A percentile compares a stretch with the other conserved stretches of the same genome.
phyloP scores from a whole-genome alignment of 2,888 invertebrate species.

The Diachrysia chrysitis region DNA sequence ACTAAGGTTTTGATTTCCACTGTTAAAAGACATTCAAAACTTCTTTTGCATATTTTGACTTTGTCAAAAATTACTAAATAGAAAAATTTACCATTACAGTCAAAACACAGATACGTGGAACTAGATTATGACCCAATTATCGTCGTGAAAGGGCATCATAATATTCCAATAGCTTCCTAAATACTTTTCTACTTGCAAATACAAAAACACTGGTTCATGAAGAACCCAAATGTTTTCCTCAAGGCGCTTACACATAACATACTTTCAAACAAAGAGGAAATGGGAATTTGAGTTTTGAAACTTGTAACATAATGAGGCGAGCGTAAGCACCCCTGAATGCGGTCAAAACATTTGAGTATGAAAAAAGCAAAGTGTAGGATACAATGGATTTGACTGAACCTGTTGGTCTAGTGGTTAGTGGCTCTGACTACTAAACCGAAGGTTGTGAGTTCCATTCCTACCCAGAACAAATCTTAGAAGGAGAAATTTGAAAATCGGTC shows the following conservation, averaged over 20 bases:
- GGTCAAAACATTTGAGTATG: neutral
- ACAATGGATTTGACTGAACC: too few species aligned
- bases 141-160: neutral
- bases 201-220: neutral
- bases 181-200: neutral
- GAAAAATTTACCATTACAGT: too few species aligned
- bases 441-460: too few species aligned
- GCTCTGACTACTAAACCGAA: too few species aligned
- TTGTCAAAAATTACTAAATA: too few species aligned
- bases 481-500: too few species aligned
- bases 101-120: neutral
- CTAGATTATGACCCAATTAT: neutral
- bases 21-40: too few species aligned
- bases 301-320: slow-evolving; percentile 31
- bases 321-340: slow-evolving; percentile 15
- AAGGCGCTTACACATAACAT: slow-evolving; percentile 3
- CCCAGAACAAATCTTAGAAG: too few species aligned
- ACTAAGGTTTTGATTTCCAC: too few species aligned
- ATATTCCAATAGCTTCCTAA: neutral
- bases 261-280: slow-evolving; percentile 10
- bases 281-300: slow-evolving; percentile 15
- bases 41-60: too few species aligned
- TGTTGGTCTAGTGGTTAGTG: too few species aligned
- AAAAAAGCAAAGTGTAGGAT: slow-evolving; percentile 9
- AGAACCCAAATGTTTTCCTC: neutral